phyloP scores from a whole-genome alignment of 2,113 vertebrate genomes.

The Oxygymnocypris stewartii region DNA sequence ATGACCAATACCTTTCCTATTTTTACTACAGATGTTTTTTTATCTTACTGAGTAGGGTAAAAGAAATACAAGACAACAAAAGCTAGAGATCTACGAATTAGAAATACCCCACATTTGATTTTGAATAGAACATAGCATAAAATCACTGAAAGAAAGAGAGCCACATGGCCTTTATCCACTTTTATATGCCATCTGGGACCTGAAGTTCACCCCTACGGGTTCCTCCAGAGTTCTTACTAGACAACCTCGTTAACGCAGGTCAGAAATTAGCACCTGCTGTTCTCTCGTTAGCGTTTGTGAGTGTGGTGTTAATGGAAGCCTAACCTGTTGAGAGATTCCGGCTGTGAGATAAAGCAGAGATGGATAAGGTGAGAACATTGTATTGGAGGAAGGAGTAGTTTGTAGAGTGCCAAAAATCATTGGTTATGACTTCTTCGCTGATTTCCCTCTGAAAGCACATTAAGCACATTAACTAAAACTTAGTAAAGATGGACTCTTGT shows the following conservation, averaged over 20 bases:
- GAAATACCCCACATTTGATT: neutral
- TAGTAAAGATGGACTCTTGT: neutral
- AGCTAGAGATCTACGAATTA: neutral
- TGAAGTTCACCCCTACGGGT: neutral
- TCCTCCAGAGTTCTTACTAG: slow-evolving; percentile 21
- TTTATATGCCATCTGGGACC: slow-evolving; percentile 18
- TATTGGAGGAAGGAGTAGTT: neutral
- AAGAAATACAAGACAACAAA: neutral
- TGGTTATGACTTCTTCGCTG: neutral
- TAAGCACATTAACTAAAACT: neutral
- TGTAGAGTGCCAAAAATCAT: neutral
- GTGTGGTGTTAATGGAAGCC: slow-evolving; percentile 33
- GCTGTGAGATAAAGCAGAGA: slow-evolving; percentile 16
- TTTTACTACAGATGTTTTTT: neutral
- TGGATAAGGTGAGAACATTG: slow-evolving; percentile 21
- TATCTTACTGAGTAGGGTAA: neutral
- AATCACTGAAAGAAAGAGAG: neutral
- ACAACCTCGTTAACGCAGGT: slow-evolving; percentile 23
- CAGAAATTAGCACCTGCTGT: slow-evolving; percentile 43
- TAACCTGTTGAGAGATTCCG: slow-evolving; percentile 23
- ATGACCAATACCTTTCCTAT: neutral
- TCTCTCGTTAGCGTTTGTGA: slow-evolving; percentile 33
- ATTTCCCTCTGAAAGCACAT: neutral
- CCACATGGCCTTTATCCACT: slow-evolving; percentile 11
- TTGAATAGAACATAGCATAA: neutral